Evolutionary conservation across 2,113 vertebrate genomes (phyloP).

Genomic region (Oncorhynchus kisutch): DNA sequence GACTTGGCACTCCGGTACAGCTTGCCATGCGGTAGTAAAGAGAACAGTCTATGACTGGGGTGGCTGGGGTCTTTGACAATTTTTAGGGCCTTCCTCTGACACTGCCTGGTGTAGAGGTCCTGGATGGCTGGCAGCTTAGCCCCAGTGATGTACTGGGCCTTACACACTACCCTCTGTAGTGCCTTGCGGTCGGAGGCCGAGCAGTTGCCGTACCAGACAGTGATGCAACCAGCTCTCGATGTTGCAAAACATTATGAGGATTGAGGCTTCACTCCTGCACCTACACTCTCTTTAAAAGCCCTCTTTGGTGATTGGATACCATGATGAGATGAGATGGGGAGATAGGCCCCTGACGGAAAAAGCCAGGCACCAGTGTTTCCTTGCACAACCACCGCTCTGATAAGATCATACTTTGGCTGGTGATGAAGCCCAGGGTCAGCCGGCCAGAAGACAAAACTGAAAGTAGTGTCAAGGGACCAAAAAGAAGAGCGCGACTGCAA

Average conservation of each 20-base stretch:
- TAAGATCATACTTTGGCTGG: slow-evolving; percentile 56
- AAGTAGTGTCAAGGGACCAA: slow-evolving; percentile 7
- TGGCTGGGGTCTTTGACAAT: too few relatives aligned
- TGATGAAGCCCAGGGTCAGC: slow-evolving; percentile 51
- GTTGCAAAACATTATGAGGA: slow-evolving; percentile 46
- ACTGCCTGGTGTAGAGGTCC: too few relatives aligned
- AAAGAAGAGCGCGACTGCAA: not conserved
- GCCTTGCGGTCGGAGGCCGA: too few relatives aligned
- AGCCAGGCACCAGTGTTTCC: slow-evolving; percentile 45
- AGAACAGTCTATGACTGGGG: too few relatives aligned
- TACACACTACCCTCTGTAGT: too few relatives aligned
- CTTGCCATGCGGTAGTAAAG: too few relatives aligned
- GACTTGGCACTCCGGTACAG: too few relatives aligned
- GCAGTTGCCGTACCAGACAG: too few relatives aligned
- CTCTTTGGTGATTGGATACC: slow-evolving; percentile 65
- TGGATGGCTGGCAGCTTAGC: too few relatives aligned
- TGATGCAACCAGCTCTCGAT: too few relatives aligned
- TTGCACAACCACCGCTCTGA: slow-evolving; percentile 57
- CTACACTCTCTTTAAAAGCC: slow-evolving; percentile 53
- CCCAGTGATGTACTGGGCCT: too few relatives aligned
- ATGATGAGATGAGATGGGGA: slow-evolving; percentile 57
- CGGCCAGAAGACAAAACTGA: slow-evolving; percentile 30
- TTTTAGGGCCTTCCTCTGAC: too few relatives aligned
- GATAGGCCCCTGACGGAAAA: slow-evolving; percentile 53
- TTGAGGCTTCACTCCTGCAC: slow-evolving; percentile 34